Evolutionary conservation across 2,113 vertebrate genomes (phyloP).

Genomic region (Turnix velox): DNA sequence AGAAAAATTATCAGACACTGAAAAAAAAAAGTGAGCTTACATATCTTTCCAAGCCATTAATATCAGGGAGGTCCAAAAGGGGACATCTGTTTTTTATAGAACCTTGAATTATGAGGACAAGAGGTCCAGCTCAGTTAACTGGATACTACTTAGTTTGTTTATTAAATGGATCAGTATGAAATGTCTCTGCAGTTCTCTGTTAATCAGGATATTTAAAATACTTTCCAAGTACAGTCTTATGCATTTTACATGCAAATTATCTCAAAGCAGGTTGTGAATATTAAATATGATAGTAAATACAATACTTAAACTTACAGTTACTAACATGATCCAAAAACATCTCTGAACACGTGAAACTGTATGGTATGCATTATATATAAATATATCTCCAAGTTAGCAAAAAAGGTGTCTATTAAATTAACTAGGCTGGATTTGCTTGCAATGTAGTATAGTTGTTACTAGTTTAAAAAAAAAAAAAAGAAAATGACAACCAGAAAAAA

Average conservation of each 20-base stretch:
- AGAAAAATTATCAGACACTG: neutral
- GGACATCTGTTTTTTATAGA: slow-evolving; percentile 10
- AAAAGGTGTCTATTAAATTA: neutral
- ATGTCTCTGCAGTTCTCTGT: neutral
- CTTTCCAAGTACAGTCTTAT: neutral
- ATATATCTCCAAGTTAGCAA: neutral
- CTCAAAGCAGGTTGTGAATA: neutral
- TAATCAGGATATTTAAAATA: neutral
- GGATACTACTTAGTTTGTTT: neutral
- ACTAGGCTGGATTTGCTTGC: neutral
- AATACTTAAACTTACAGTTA: neutral
- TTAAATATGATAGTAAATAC: neutral
- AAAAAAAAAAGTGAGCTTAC: neutral
- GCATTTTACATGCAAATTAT: neutral
- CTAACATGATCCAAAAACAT: neutral
- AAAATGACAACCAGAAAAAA: neutral
- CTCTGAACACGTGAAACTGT: neutral
- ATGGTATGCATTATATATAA: neutral
- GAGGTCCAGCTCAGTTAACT: neutral
- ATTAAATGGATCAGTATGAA: neutral
- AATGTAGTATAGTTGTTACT: neutral
- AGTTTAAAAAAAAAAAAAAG: neutral
- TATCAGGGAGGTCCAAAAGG: neutral
- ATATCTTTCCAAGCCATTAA: neutral
- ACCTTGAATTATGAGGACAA: neutral